Conservation (phyloP, 2,113 vertebrate species). For the Hypanus sabinus region DNA sequence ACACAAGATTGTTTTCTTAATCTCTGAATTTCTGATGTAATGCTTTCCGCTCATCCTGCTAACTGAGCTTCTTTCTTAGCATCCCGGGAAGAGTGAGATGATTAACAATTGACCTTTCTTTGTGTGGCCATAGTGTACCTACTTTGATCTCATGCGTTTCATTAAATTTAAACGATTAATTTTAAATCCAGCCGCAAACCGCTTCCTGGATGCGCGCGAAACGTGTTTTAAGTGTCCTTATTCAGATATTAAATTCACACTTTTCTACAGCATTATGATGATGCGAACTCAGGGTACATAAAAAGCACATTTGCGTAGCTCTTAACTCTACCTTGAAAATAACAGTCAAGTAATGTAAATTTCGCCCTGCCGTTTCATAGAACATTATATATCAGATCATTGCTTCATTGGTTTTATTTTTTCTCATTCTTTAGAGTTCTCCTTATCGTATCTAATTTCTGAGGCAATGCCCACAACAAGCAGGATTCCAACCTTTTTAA, state of each 20-base stretch:
- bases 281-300: background rate
- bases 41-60: background rate
- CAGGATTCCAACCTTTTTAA: too few species aligned
- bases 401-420: too few species aligned
- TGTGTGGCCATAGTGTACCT: background rate
- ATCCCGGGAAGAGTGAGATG: background rate
- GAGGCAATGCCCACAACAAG: too few species aligned
- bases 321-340: background rate
- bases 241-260: background rate
- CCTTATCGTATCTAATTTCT: too few species aligned
- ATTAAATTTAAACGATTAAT: too few species aligned
- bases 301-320: background rate
- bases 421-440: background rate
- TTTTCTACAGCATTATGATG: background rate
- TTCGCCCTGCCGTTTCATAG: background rate
- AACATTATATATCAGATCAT: background rate
- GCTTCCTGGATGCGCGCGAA: background rate
- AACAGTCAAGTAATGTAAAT: background rate
- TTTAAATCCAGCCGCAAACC: background rate
- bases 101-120: background rate
- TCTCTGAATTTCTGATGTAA: too few species aligned
- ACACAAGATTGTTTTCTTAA: too few species aligned
- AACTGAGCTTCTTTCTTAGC: background rate
- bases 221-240: background rate
- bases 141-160: background rate